Conservation (phyloP, 1,140 invertebrate genomes). For the Amyelois transitella region DNA sequence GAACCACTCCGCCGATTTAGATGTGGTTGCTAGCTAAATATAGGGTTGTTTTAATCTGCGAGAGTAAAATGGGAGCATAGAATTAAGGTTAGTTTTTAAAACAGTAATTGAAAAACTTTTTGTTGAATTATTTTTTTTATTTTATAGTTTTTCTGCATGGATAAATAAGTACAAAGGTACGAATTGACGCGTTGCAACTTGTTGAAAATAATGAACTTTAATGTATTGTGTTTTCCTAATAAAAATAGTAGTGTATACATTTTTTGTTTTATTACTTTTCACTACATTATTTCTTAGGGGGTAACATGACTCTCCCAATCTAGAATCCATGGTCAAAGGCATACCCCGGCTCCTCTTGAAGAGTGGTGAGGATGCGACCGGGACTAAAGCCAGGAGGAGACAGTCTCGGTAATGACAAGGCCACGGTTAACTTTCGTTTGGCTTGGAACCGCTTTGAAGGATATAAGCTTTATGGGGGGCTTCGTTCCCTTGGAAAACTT, state of each 20-base stretch:
- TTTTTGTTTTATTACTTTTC: slow-evolving; percentile 39
- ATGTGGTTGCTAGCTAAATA: slow-evolving; percentile 24
- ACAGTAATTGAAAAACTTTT: slow-evolving; percentile 13
- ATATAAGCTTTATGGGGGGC: too few relatives aligned
- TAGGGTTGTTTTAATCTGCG: background rate
- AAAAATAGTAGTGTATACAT: slow-evolving; percentile 58
- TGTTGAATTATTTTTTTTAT: slow-evolving; percentile 52
- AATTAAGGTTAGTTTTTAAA: background rate
- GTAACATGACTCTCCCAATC: too few relatives aligned
- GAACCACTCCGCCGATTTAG: background rate
- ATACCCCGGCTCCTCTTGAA: too few relatives aligned
- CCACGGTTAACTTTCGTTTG: too few relatives aligned
- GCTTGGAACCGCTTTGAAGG: too few relatives aligned
- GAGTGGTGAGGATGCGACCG: too few relatives aligned
- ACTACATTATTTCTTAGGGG: background rate
- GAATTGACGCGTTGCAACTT: slow-evolving; percentile 44
- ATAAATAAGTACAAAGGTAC: slow-evolving; percentile 56
- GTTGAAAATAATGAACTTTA: slow-evolving; percentile 62
- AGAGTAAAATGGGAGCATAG: background rate
- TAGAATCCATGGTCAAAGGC: too few relatives aligned
- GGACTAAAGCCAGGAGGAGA: too few relatives aligned
- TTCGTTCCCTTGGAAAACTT: too few relatives aligned
- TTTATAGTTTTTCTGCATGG: slow-evolving; percentile 40
- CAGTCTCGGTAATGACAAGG: too few relatives aligned
- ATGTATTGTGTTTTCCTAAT: slow-evolving; percentile 71